Conservation (phyloP, 2,113 vertebrate species). For the Craseonycteris thonglongyai region DNA sequence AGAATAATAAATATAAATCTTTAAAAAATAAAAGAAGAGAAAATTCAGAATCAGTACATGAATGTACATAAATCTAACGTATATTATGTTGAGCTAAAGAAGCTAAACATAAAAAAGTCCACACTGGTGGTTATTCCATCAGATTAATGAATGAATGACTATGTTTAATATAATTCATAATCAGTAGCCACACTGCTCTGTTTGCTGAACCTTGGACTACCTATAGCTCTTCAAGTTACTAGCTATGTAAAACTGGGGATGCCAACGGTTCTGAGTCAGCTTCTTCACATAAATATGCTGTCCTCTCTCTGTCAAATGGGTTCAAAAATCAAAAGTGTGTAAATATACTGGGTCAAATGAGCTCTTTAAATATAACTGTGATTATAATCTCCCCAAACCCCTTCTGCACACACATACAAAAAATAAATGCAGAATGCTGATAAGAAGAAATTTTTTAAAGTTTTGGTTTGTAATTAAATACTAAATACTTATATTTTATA, state of each 20-base stretch:
- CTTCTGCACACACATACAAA: not conserved
- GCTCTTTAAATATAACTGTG: not conserved
- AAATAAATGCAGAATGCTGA: not conserved
- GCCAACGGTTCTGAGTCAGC: not conserved
- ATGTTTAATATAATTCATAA: not conserved
- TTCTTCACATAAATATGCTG: not conserved
- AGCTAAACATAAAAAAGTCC: not conserved
- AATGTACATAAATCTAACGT: not conserved
- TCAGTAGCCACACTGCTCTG: not conserved
- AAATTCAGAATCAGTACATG: not conserved
- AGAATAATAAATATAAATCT: too few relatives aligned
- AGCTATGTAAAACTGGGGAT: not conserved
- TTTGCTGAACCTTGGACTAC: not conserved
- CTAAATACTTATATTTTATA: not conserved
- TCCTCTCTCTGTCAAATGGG: not conserved
- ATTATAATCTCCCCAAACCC: not conserved
- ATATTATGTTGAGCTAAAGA: not conserved
- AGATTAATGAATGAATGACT: not conserved
- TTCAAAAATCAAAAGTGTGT: not conserved
- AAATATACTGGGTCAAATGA: not conserved
- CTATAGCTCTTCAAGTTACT: not conserved
- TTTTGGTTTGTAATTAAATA: not conserved
- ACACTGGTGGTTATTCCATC: not conserved
- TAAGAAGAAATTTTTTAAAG: not conserved
- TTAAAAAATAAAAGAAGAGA: too few relatives aligned